These are phyloP conservation scores for Osmoderma eremita DNA, from an alignment of 2,888 invertebrate species.

Conservation along the genomic window DNA sequence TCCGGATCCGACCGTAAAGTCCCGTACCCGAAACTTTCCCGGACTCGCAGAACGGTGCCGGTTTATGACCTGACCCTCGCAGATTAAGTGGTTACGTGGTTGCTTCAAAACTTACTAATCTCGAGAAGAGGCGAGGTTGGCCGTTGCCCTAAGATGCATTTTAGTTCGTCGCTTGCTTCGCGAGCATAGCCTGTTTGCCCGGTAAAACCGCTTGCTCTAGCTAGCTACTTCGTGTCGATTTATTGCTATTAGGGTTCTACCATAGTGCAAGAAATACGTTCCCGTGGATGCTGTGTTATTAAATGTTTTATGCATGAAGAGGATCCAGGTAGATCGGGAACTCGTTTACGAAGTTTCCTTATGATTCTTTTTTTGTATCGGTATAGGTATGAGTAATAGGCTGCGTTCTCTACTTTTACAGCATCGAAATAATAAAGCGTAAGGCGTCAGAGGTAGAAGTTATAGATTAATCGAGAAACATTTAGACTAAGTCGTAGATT, in stretches of 20 bases:
- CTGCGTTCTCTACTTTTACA: too few species aligned
- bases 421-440: too few species aligned
- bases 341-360: background rate
- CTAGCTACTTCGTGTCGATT: conserved; percentile 7
- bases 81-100: conserved; percentile 63
- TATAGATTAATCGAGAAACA: too few species aligned
- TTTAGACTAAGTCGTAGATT: too few species aligned
- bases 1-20: conserved; percentile 55
- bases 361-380: background rate
- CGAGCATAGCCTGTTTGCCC: background rate
- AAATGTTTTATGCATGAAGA: conserved; percentile 35
- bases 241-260: conserved; percentile 23
- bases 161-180: background rate
- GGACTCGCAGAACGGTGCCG: conserved; percentile 55
- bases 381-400: background rate
- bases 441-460: too few species aligned
- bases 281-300: conserved; percentile 18
- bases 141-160: conserved; percentile 30
- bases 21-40: conserved; percentile 54
- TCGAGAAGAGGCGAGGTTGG: conserved; percentile 45
- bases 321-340: conserved; percentile 10
- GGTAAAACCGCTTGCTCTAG: conserved; percentile 25
- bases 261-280: conserved; percentile 26
- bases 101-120: conserved; percentile 61
- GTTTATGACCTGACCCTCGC: conserved; percentile 62